phyloP scores from a whole-genome alignment of 2,797 vertebrate species.

The Buphagus erythrorhynchus region DNA sequence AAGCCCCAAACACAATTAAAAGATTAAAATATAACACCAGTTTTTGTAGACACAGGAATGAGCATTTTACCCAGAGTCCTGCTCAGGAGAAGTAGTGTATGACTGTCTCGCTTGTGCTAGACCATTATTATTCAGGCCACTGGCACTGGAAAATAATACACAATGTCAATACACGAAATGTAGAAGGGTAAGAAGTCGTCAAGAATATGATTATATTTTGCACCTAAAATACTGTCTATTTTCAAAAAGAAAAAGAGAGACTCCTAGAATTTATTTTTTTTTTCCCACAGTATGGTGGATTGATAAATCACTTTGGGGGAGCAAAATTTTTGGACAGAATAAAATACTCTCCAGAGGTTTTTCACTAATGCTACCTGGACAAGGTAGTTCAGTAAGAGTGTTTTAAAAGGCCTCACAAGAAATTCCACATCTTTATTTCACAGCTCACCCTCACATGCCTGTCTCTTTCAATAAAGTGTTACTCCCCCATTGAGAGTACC shows the following conservation, averaged over 20 bases:
- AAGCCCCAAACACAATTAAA: background rate
- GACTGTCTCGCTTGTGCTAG: background rate
- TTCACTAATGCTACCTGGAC: constrained; percentile 33
- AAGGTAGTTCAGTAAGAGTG: background rate
- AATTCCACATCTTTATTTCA: background rate
- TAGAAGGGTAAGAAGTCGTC: background rate
- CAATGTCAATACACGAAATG: background rate
- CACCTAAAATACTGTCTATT: constrained; percentile 41
- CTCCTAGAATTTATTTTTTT: constrained; percentile 28
- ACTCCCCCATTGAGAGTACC: constrained; percentile 1
- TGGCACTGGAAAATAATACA: background rate
- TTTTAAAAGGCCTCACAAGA: constrained; percentile 21
- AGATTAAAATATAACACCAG: background rate
- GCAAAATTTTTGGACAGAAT: background rate
- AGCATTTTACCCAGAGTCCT: background rate
- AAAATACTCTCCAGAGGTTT: constrained; percentile 15
- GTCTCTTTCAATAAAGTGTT: constrained; percentile 8
- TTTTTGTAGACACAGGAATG: background rate
- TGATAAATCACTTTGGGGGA: constrained; percentile 8
- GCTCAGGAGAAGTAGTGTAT: background rate
- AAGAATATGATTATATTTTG: background rate
- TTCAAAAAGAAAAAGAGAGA: background rate
- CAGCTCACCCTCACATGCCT: background rate
- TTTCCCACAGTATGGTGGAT: background rate
- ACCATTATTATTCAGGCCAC: background rate